A percentile compares a stretch with the other conserved stretches of the same genome.
phyloP scores from a whole-genome alignment of 2,113 vertebrate genomes.

The Xiphophorus maculatus region DNA sequence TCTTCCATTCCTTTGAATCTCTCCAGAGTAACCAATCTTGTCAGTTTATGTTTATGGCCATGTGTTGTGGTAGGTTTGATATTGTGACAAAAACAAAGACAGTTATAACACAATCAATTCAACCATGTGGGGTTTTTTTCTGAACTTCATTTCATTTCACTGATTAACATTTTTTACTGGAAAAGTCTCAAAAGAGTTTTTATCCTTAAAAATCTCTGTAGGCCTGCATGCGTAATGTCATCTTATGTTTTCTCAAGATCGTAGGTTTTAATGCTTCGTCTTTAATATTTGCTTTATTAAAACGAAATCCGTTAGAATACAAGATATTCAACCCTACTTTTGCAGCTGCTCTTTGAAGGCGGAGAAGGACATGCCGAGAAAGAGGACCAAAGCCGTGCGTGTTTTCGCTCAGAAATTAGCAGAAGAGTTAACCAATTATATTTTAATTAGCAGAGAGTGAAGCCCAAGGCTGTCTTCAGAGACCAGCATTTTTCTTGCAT shows the following conservation, averaged over 20 bases:
- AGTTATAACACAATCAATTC: too few relatives aligned
- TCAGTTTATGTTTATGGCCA: too few relatives aligned
- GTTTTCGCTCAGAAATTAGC: background rate
- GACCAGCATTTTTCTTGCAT: background rate
- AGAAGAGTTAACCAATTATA: constrained; percentile 1
- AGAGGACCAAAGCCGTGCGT: background rate
- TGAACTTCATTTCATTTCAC: background rate
- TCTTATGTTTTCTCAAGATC: background rate
- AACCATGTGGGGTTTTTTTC: too few relatives aligned
- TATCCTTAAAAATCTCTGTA: background rate
- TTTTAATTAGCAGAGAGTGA: background rate
- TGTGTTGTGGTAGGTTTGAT: too few relatives aligned
- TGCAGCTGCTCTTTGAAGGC: background rate
- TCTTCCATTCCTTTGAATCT: too few relatives aligned
- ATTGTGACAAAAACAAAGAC: too few relatives aligned
- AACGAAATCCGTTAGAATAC: background rate
- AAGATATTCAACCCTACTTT: background rate
- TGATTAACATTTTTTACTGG: background rate
- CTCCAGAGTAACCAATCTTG: too few relatives aligned
- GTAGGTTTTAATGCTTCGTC: background rate
- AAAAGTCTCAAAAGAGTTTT: background rate
- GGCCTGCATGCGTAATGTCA: background rate
- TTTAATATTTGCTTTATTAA: background rate
- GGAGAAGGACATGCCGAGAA: background rate
- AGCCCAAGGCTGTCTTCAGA: background rate